Conservation (phyloP, 1,140 invertebrate genomes). For the Chironomus tepperi region DNA sequence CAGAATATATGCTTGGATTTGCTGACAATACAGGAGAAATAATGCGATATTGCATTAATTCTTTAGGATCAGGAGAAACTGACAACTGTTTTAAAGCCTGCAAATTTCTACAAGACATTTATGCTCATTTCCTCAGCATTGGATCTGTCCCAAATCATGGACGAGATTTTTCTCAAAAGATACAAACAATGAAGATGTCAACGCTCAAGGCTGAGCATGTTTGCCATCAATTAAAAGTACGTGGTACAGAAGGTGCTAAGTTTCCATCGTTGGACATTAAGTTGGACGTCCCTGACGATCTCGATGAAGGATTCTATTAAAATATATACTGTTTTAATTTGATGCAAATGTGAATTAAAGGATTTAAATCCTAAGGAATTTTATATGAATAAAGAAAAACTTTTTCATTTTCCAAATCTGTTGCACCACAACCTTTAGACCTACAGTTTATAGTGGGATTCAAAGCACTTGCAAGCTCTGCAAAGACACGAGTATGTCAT, state of each 20-base stretch:
- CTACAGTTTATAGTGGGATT: too few relatives aligned
- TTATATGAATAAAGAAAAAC: too few relatives aligned
- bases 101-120: conserved; percentile 51
- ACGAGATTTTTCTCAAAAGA: conserved; percentile 65
- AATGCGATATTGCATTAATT: conserved; percentile 60
- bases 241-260: conserved; percentile 68
- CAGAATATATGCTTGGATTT: conserved; percentile 59
- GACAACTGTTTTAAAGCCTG: conserved; percentile 64
- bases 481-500: too few relatives aligned
- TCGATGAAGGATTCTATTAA: conserved; percentile 28
- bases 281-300: conserved; percentile 24
- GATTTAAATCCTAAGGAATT: too few relatives aligned
- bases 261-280: conserved; percentile 28
- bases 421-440: too few relatives aligned
- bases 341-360: too few relatives aligned
- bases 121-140: conserved; percentile 34
- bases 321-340: neutral
- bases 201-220: conserved; percentile 75
- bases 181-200: conserved; percentile 59
- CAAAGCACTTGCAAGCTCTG: too few relatives aligned
- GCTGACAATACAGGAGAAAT: conserved; percentile 64
- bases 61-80: conserved; percentile 66
- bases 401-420: too few relatives aligned
- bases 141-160: conserved; percentile 42
- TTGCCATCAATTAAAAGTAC: conserved; percentile 72